These are phyloP conservation scores for Amblyopsis hoosieri DNA, from an alignment of 2,797 vertebrate genomes.

Conservation along the genomic window DNA sequence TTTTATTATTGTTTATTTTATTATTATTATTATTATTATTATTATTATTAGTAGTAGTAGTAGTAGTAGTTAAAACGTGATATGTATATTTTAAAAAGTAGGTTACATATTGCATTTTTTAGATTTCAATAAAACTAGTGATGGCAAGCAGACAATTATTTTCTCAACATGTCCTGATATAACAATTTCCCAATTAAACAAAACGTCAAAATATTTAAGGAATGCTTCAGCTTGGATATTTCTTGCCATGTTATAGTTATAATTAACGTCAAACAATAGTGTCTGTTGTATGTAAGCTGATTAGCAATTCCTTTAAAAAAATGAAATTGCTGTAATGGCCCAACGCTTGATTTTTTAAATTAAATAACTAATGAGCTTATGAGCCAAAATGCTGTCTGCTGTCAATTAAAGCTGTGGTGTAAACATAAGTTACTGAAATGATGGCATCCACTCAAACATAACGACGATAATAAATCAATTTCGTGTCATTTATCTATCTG, in stretches of 20 bases:
- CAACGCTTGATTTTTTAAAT: constrained; percentile 29
- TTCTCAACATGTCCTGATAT: constrained; percentile 56
- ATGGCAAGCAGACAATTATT: constrained; percentile 63
- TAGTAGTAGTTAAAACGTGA: no score
- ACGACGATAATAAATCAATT: constrained; percentile 34
- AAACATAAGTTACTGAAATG: constrained; percentile 9
- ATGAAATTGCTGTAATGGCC: constrained; percentile 29
- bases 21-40: no score
- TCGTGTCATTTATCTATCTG: constrained; percentile 40
- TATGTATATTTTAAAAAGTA: no score
- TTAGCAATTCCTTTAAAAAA: constrained; percentile 59
- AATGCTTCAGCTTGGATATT: constrained; percentile 29
- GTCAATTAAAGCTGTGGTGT: background rate
- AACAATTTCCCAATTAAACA: constrained; percentile 71
- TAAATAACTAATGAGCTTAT: no score
- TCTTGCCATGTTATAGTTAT: constrained; percentile 48
- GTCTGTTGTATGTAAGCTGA: constrained; percentile 51
- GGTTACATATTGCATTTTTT: no score
- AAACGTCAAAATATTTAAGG: constrained; percentile 49
- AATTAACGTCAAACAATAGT: constrained; percentile 58
- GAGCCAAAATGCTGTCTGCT: background rate
- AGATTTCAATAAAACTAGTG: constrained; percentile 29
- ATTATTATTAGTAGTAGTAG: no score
- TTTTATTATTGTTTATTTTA: no score
- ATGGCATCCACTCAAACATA: constrained; percentile 14